Conservation (phyloP, 1,140 invertebrate species). For the Bilobella aurantiaca region DNA sequence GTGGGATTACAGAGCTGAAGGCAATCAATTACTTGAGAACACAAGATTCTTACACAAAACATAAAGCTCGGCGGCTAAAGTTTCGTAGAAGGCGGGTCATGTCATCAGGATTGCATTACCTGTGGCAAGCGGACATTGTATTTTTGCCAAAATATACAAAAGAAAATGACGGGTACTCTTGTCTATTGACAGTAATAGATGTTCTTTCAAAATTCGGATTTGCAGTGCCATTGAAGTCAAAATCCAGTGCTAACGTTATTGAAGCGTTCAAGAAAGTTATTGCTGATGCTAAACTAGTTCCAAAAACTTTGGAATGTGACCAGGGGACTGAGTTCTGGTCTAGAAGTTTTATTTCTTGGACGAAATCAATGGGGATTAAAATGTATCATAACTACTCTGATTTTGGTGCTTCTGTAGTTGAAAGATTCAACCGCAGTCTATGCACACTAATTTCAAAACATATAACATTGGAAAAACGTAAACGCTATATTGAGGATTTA, state of each 20-base stretch:
- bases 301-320: conserved; percentile 14
- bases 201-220: conserved; percentile 7
- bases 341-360: conserved; percentile 6
- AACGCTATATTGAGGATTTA: conserved; percentile 12
- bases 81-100: conserved; percentile 4
- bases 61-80: not conserved
- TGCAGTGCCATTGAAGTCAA: conserved; percentile 16
- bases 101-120: conserved; percentile 37
- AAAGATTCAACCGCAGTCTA: conserved; percentile 22
- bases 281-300: not conserved
- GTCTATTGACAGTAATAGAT: conserved; percentile 19
- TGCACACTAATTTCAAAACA: conserved; percentile 11
- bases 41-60: conserved; percentile 36
- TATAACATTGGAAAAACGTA: conserved; percentile 1
- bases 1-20: not conserved
- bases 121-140: conserved; percentile 54
- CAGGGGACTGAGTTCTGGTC: conserved; percentile 21
- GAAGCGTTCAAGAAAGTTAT: conserved; percentile 15
- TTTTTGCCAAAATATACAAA: conserved; percentile 38
- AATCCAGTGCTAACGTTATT: conserved; percentile 12
- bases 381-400: conserved; percentile 15
- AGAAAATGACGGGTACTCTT: conserved; percentile 16
- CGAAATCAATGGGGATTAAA: conserved; percentile 3
- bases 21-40: conserved; percentile 46
- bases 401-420: conserved; percentile 13